phyloP scores from a whole-genome alignment of 2,888 invertebrate genomes.

The Melangyna quadrimaculata region DNA sequence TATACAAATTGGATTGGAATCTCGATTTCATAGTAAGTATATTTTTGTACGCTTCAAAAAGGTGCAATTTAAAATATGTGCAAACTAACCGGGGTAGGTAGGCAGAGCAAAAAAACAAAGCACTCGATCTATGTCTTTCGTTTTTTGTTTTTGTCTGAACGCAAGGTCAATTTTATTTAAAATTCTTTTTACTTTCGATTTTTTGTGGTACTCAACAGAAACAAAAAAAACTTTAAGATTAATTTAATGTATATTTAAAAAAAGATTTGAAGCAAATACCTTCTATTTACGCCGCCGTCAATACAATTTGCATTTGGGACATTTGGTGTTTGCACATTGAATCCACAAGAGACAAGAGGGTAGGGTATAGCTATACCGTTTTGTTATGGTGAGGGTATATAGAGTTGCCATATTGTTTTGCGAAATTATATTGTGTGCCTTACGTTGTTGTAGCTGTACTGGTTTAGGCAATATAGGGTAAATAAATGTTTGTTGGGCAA shows the following conservation, averaged over 20 bases:
- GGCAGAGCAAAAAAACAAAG: not conserved
- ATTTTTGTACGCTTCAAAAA: not conserved
- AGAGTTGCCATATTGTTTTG: constrained; percentile 47
- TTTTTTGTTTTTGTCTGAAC: not conserved
- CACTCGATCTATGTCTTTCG: constrained; percentile 2
- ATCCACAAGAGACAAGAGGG: constrained; percentile 60
- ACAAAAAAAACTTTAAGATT: not conserved
- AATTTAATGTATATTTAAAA: not conserved
- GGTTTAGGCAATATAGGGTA: constrained; percentile 33
- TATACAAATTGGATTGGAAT: constrained; percentile 40
- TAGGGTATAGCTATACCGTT: constrained; percentile 42
- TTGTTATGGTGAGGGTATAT: not conserved
- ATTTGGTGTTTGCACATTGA: constrained; percentile 56
- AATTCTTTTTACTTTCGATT: constrained; percentile 55
- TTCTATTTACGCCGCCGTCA: constrained; percentile 45
- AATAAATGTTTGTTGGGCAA: constrained; percentile 22
- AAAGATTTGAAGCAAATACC: constrained; percentile 12
- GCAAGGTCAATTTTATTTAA: constrained; percentile 61
- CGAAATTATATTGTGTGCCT: not conserved
- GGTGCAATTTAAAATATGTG: constrained; percentile 2
- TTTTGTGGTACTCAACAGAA: constrained; percentile 11
- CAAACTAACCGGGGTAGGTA: not conserved
- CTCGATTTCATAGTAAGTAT: constrained; percentile 33
- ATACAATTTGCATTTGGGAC: constrained; percentile 64
- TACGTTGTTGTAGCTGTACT: constrained; percentile 15